Conservation (phyloP, 2,113 vertebrate genomes). For the Thomomys bottae region DNA sequence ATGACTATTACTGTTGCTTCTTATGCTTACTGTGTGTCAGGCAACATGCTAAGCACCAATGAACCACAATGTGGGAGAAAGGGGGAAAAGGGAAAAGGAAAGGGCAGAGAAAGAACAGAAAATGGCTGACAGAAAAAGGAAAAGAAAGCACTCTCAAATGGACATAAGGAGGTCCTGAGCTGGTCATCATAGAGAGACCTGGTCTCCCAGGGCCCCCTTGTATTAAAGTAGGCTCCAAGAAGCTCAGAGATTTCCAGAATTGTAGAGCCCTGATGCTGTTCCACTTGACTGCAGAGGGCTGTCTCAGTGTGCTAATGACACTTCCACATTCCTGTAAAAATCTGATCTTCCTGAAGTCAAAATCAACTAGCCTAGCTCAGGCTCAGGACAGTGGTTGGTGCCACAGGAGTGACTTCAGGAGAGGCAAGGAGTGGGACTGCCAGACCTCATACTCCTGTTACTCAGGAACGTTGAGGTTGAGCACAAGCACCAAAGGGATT, state of each 20-base stretch:
- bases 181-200: rapidly evolving
- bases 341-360: not conserved
- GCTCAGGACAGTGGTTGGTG: not conserved
- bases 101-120: not conserved
- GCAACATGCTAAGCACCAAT: not conserved
- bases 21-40: not conserved
- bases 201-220: not conserved
- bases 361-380: not conserved
- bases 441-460: not conserved
- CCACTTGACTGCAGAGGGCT: not conserved
- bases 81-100: too few species aligned
- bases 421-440: not conserved
- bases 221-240: not conserved
- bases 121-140: not conserved
- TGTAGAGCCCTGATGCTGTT: not conserved
- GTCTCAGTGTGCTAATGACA: not conserved
- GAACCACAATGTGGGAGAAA: too few species aligned
- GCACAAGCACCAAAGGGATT: not conserved
- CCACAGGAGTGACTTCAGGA: not conserved
- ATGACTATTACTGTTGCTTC: too few species aligned
- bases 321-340: not conserved
- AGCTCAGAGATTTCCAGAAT: not conserved
- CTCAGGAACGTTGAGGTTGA: not conserved
- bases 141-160: not conserved
- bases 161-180: rapidly evolving